Evolutionary conservation across 30 jellyfish, hydroid and myxozoan species (phyloP).

Genomic region (Pseudorhiza aurosa): DNA sequence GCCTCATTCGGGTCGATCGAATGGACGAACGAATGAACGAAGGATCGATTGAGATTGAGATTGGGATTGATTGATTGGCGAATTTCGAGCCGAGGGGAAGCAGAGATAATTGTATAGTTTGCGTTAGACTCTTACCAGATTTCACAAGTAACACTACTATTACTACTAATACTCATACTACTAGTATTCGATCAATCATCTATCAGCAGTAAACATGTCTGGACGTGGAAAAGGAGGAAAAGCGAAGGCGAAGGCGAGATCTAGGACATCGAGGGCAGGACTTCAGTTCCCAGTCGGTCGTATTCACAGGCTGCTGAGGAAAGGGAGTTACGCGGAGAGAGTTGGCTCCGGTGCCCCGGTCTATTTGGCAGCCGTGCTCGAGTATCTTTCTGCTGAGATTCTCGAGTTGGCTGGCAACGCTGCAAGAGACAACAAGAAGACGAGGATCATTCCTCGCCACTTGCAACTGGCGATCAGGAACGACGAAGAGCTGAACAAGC

Average conservation of each 20-base stretch:
- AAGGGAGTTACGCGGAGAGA: conserved; percentile 88
- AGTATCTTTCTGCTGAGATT: conserved; percentile 92
- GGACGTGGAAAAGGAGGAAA: conserved; percentile 98
- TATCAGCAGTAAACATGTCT: conserved; percentile 55
- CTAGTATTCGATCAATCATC: no score
- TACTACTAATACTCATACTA: no score
- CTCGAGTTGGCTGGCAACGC: conserved; percentile 98
- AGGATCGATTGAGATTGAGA: no score
- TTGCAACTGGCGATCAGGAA: conserved; percentile 91
- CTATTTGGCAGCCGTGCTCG: conserved; percentile 93
- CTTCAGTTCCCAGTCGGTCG: conserved; percentile 97
- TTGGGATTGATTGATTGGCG: no score
- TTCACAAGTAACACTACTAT: no score
- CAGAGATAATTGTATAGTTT: no score
- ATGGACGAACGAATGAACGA: no score
- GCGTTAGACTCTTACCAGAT: no score
- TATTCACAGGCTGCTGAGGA: conserved; percentile 80
- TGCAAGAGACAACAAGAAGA: conserved; percentile 93
- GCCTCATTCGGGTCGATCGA: no score
- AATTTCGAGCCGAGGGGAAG: no score
- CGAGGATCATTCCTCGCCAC: conserved; percentile 90
- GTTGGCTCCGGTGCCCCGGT: conserved; percentile 97
- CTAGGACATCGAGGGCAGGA: conserved; percentile 91
- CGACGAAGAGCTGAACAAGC: conserved; percentile 96
- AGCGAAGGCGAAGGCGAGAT: conserved; percentile 66